Evolutionary conservation across 2,797 vertebrate species (phyloP), one percentile per base, ranked within the genome.

Genomic region (Crax fasciolata): DNA sequence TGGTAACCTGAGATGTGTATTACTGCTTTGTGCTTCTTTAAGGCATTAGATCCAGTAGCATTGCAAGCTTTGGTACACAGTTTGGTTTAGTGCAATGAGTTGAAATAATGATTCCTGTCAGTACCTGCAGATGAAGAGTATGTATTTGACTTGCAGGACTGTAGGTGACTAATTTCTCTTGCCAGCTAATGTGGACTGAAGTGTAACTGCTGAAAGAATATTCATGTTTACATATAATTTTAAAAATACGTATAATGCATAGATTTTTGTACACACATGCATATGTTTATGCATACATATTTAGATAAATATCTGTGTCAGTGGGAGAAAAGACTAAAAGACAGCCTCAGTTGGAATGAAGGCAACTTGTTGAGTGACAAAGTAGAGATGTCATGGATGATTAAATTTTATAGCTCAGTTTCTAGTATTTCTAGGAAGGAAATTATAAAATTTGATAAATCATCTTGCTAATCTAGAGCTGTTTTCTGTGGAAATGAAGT

Each of bases 291-390:
- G 32, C 10, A 10, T 46, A 70, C 5, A 4, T 28, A 32, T 74
- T 61, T 57, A 46, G n/a, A 43, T 21, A 49, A 78, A 35, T 71
- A 57, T 46, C 35, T 54, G 15, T 25, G 27, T 67, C 58, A 61
- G 12, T 4, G 49, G 27, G 11, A 68, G 35, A 44, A 2, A 58
- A 79, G 16, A 17, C 25, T 38, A 9, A 86, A 39, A 63, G 32
- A 24, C 54, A 58, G 1, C 11, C 28, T 80, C 20, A 8, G 25
- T 51, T 66, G 62, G 85, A 94, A 30, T 3, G 5, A 27, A 1
- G 10, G 32, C 62, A 81, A 0, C n/a, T 91, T 87, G 73, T 59
- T 88, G 70, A 91, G 76, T 94, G 82, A 93, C 54, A 74, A 85
- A 74, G 65, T 57, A 25, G 38, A 52, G 57, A 55, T 61, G 38